Percentiles rank a stretch among this genome's conserved stretches.
phyloP scores from a whole-genome alignment of 1,140 invertebrate species.

The Leptinotarsa lineolata region DNA sequence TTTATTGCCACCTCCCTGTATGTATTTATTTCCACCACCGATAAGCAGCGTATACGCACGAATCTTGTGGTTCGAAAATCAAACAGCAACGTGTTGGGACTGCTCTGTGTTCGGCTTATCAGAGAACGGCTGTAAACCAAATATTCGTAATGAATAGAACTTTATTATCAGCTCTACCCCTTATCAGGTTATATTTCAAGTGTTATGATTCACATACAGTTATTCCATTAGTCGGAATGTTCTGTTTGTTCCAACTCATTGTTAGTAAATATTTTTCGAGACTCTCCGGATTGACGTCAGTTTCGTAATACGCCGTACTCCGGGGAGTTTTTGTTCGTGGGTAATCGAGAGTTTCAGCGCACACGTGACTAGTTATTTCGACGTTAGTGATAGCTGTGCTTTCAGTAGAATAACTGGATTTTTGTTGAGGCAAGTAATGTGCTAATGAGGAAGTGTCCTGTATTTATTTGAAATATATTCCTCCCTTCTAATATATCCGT shows the following conservation, averaged over 20 bases:
- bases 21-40: background rate
- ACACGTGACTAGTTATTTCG: too few species aligned
- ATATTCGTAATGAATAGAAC: constrained; percentile 6
- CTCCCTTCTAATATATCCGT: too few species aligned
- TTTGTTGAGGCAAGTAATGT: too few species aligned
- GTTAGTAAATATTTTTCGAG: background rate
- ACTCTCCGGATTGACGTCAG: background rate
- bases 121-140: constrained; percentile 4
- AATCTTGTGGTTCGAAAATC: constrained; percentile 6
- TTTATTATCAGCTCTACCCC: constrained; percentile 2
- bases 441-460: too few species aligned
- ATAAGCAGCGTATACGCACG: background rate
- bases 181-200: background rate
- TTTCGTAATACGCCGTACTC: too few species aligned
- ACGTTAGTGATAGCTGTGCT: too few species aligned
- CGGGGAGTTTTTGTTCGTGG: too few species aligned
- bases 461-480: too few species aligned
- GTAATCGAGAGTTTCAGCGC: too few species aligned
- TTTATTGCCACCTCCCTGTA: background rate
- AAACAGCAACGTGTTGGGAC: background rate
- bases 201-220: constrained; percentile 4
- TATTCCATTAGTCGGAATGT: background rate
- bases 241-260: background rate
- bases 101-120: background rate
- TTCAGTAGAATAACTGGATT: too few species aligned